Evolutionary conservation across 2,888 invertebrate species (phyloP), one percentile per base, ranked within the genome.

Genomic region (Ormyrus thymus): DNA sequence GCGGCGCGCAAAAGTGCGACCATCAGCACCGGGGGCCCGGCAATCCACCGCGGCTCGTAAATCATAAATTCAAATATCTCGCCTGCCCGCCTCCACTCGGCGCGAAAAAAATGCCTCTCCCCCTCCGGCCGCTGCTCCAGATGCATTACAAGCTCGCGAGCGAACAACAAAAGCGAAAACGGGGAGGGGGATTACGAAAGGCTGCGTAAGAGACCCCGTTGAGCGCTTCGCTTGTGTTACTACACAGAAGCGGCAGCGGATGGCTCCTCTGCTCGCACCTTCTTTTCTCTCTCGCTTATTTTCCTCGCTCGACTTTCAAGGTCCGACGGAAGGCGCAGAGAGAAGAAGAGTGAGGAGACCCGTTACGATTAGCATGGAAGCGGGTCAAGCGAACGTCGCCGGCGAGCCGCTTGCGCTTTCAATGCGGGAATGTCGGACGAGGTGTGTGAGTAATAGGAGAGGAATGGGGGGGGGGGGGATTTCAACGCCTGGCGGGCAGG

Each of bases 291-390:
- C 10, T 15, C 13, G 46, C 53, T 76, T 7, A 53, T 71, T 76
- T 53, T 48, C 29, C 48, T 7, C 62, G 45, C 11, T n/a, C n/a
- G 51, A 45, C 15, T 9, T 72, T 55, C 70, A 61, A 79, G 75
- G 74, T 66, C 59, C 48, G 46, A 29, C 61, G 70, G 65, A 65
- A 75, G 75, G 61, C 8, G 9, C 13, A 55, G 9, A 69, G 15
- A 13, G n/a, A 53, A 53, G 55, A 62, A 51, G n/a, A 48, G 13
- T 5, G 11, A 69, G 64, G 51, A 13, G 55, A 55, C 15, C 61
- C 58, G 70, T 70, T 66, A 61, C 50, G 64, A 81, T 80, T 75
- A 71, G 13, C 58, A 72, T 69, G 65, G 62, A 81, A 64, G 51
- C 53, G 55, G 77, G 80, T 81, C 72, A 61, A 80, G 73, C 9